Base-by-base conservation (phyloP, 64 coral and sea anemone genomes). In the Orbicella faveolata region DNA sequence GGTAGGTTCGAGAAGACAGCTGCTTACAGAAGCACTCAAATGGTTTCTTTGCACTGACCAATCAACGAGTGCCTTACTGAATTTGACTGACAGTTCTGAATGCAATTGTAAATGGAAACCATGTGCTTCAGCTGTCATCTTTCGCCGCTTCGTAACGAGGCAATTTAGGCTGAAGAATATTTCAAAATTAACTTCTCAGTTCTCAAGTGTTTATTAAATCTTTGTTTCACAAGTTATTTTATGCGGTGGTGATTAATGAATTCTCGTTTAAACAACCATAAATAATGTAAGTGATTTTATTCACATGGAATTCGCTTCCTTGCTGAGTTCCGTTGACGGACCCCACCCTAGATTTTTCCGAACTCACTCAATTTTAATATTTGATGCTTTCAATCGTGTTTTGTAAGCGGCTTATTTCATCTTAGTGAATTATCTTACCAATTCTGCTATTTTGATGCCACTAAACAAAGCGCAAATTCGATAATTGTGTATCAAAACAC, bases 1-100 rank as follows among this genome's bases (percentile, higher is more conserved):
- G 76, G 37, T 44, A 70, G 74, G 74, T 81, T 87, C 90, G 70
- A 78, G 77, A 79, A 63, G 90, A 92, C 90, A 92, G 90, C 90
- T 87, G 90, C 90, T 87, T 80, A 85, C 82, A 67, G 74, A 77
- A 87, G 83, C 90, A 79, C 75, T 92, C 82, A 78, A 92, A 92
- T 84, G 90, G 83, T 79, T 92, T 84, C 75, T 74, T 16, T 34
- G 39, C 80, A 77, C 79, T 52, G 61, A 36, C 90, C 90, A 92
- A 92, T 92, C 90, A 92, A 30, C 52, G 63, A 77, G 52, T 76
- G 75, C 21, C 39, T 17, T 87, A 33, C 36, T 52, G 10, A n/a
- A 33, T 92, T 92, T 92, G 90, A 92, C 86, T 92, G 90, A 87
- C 84, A 80, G 75, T 34, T 51, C 4, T 48, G 9, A 14, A 80